Evolutionary conservation across 2,888 invertebrate genomes (phyloP).

Genomic region (Oscheius sp.): DNA sequence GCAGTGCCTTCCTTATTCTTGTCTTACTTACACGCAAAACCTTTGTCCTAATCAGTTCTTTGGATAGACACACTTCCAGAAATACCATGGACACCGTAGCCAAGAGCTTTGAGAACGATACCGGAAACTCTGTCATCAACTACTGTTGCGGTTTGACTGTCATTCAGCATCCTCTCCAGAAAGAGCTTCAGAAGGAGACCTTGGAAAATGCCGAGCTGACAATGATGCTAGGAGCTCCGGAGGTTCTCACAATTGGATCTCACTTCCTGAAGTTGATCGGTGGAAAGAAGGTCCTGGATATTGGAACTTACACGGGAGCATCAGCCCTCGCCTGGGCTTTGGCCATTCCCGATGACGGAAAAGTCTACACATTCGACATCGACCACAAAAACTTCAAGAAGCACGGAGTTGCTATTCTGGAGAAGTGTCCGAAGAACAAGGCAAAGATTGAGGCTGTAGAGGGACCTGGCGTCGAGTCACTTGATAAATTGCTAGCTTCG

Average conservation of each 20-base stretch:
- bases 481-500: conserved; percentile 57
- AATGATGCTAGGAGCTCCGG: conserved; percentile 63
- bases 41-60: not conserved
- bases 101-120: conserved; percentile 49
- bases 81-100: conserved; percentile 1
- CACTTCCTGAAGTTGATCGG: conserved; percentile 58
- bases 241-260: conserved; percentile 62
- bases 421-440: conserved; percentile 44
- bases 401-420: conserved; percentile 51
- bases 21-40: no score
- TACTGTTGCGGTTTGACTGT: conserved; percentile 44
- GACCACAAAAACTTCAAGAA: conserved; percentile 45
- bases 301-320: conserved; percentile 74
- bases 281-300: conserved; percentile 57
- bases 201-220: conserved; percentile 42
- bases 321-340: conserved; percentile 74
- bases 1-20: no score
- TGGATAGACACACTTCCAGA: not conserved
- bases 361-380: conserved; percentile 54
- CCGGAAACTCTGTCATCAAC: not conserved
- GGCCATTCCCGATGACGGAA: conserved; percentile 74
- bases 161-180: conserved; percentile 47
- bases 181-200: conserved; percentile 56
- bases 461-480: conserved; percentile 45
- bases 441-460: conserved; percentile 48